A percentile compares a stretch with the other conserved stretches of the same genome.
Conservation (phyloP, 2,797 vertebrate genomes). For the Smutsia gigantea region DNA sequence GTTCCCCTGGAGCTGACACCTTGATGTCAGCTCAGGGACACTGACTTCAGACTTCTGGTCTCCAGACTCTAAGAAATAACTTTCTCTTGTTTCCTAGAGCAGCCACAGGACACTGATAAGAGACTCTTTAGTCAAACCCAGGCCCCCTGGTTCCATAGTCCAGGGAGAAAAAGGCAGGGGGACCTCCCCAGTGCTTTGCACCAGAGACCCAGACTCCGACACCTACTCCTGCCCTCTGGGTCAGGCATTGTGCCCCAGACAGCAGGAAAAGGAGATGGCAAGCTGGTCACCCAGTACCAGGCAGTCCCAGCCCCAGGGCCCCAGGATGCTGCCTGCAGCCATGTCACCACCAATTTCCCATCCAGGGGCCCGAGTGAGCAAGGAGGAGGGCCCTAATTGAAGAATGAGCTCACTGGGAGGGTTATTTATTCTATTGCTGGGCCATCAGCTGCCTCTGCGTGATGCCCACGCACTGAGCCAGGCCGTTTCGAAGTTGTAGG, state of each 20-base stretch:
- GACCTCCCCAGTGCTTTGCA: not conserved
- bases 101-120: not conserved
- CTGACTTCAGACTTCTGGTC: not conserved
- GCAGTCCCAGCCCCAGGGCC: not conserved
- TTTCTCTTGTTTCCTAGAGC: not conserved
- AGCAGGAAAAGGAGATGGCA: too few relatives aligned
- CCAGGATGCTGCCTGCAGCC: not conserved
- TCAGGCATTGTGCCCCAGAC: not conserved
- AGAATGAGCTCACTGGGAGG: constrained; percentile 34
- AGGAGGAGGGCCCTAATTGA: not conserved
- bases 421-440: not conserved
- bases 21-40: not conserved
- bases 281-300: accelerated
- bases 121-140: accelerated
- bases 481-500: not conserved
- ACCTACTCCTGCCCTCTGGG: accelerated
- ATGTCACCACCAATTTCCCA: accelerated
- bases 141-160: not conserved
- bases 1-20: not conserved
- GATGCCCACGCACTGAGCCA: not conserved
- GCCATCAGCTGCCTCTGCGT: not conserved
- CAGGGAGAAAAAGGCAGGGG: too few relatives aligned
- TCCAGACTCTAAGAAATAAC: not conserved
- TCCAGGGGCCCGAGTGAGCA: not conserved
- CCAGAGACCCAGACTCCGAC: not conserved